Base-by-base conservation (phyloP, 2,888 invertebrate species). In the Limnephilus marmoratus region DNA sequence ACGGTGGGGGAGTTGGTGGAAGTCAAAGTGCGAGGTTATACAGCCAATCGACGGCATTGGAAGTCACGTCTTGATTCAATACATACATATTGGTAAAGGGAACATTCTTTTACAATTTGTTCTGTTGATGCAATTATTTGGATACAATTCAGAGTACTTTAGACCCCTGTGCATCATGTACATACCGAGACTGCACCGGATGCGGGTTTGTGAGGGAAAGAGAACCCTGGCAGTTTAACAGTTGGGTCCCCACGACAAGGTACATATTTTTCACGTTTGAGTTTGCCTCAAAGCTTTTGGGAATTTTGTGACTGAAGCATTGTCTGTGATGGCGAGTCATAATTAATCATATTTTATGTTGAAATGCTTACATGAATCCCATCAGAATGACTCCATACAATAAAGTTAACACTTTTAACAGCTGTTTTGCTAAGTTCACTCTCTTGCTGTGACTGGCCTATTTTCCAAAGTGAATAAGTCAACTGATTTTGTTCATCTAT, bases 391-490 rank as follows among this genome's bases (percentile, higher is more conserved):
- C 92, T 92, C 11, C 93, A 49, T 5, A 93, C 92, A 49, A 93
- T 49, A 80, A 93, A 37, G 53, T 81, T 89, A 31, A 93, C 90
- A 91, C 92, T 90, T 41, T 90, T 91, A 81, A 92, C 90, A 15
- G 92, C 86, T 34, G 91, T 92, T 93, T 93, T 93, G 29, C 90
- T 91, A 11, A 93, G 85, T 80, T 82, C 45, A 88, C 87, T 92
- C 37, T 93, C 93, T 83, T 92, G 92, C 11, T 92, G 85, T 11
- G 85, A 81, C 68, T 92, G 92, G 34, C 93, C 92, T 37, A 93
- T 91, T 87, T 93, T 92, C 93, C 93, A 93, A n/a, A 93, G 92
- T 15, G 87, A 91, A 85, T 93, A 93, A 41, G 92, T 91, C 13
- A 89, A 88, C 24, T 3, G 53, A 29, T 87, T 87, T 49, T 11